Percentiles rank a stretch among this genome's conserved stretches.
These are phyloP conservation scores for Atopsyche davidsoni DNA, from an alignment of 1,140 invertebrate species.

Conservation along the genomic window DNA sequence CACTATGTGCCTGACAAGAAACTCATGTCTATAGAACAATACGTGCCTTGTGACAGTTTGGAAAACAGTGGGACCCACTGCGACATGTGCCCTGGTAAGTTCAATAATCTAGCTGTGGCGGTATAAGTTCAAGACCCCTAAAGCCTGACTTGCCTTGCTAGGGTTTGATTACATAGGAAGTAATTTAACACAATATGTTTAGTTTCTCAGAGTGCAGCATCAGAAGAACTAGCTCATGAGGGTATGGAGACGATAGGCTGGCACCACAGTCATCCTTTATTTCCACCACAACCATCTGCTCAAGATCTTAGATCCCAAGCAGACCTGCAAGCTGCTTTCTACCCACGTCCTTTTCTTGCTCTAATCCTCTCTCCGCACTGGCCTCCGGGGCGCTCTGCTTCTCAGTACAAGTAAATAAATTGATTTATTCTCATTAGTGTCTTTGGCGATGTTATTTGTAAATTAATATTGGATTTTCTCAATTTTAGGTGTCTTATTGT, in stretches of 20 bases:
- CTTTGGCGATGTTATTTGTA: slow-evolving; percentile 1
- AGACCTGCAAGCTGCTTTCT: slow-evolving; percentile 35
- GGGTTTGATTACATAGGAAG: no score
- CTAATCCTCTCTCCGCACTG: slow-evolving; percentile 42
- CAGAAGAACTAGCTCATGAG: slow-evolving; percentile 31
- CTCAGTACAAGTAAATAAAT: slow-evolving; percentile 36
- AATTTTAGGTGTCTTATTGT: slow-evolving; percentile 37
- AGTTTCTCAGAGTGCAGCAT: slow-evolving; percentile 41
- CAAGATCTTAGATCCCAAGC: slow-evolving; percentile 39
- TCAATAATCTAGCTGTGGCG: background rate
- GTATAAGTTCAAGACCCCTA: background rate
- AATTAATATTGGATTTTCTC: background rate
- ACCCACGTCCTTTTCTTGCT: slow-evolving; percentile 35
- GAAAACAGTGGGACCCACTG: slow-evolving; percentile 58
- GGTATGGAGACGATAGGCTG: slow-evolving; percentile 36
- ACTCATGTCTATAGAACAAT: slow-evolving; percentile 16
- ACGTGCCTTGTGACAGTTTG: slow-evolving; percentile 27
- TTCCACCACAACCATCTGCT: slow-evolving; percentile 37
- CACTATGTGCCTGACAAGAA: slow-evolving; percentile 46
- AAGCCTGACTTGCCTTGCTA: no score
- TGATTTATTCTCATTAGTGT: slow-evolving; percentile 1
- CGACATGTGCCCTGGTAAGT: slow-evolving; percentile 67
- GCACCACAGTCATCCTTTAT: slow-evolving; percentile 46
- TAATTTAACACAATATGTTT: slow-evolving; percentile 14
- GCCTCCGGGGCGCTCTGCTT: slow-evolving; percentile 36